These are phyloP conservation scores for Orchestes rusci DNA, from an alignment of 2,888 invertebrate genomes.

Conservation along the genomic window DNA sequence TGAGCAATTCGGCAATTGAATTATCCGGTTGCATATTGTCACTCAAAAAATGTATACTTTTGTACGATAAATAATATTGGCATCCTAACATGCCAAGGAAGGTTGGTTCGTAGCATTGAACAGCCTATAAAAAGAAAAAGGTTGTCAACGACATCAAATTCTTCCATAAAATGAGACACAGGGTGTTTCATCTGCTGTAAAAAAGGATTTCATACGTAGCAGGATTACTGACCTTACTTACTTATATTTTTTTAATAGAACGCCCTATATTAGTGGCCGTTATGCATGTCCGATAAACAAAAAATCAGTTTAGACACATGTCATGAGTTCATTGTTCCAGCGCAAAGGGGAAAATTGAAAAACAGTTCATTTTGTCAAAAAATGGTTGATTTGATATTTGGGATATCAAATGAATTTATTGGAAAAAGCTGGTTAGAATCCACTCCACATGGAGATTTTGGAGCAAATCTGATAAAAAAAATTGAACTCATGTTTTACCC, in stretches of 20 bases:
- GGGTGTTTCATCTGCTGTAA: constrained; percentile 1
- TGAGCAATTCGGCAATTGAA: constrained; percentile 64
- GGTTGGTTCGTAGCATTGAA: constrained; percentile 56
- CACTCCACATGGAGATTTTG: too few relatives aligned
- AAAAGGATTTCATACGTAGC: constrained; percentile 1
- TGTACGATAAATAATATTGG: constrained; percentile 92
- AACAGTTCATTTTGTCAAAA: too few relatives aligned
- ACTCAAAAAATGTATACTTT: constrained; percentile 80
- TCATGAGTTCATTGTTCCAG: too few relatives aligned
- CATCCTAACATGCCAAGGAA: constrained; percentile 91
- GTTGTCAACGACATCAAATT: neutral
- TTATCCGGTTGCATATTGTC: constrained; percentile 58
- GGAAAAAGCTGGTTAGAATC: too few relatives aligned
- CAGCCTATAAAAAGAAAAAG: too few relatives aligned
- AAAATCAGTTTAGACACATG: too few relatives aligned
- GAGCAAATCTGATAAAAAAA: too few relatives aligned
- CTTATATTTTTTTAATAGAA: neutral
- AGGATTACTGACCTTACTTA: neutral
- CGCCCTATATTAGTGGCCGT: neutral
- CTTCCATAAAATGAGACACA: neutral
- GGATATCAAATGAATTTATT: too few relatives aligned
- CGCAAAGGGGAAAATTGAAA: too few relatives aligned
- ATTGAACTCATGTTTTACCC: too few relatives aligned
- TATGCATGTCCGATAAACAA: too few relatives aligned
- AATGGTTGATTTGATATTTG: too few relatives aligned